These are phyloP conservation scores for Drosophila carrolli DNA, from an alignment of 1,140 invertebrate species.

Conservation along the genomic window DNA sequence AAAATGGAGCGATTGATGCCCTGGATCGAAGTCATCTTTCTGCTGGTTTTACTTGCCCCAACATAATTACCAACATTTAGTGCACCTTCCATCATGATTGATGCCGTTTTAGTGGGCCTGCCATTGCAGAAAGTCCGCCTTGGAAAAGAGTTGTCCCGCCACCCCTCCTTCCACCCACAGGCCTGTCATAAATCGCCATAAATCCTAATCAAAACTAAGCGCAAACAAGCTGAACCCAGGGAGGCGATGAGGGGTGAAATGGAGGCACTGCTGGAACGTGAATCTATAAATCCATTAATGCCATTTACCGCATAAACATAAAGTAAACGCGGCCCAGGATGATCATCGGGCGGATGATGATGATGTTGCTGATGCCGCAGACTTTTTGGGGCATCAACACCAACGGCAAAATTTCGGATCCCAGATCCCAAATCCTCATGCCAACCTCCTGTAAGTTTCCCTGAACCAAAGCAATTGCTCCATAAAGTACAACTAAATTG, in stretches of 20 bases:
- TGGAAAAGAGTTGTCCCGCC: not conserved
- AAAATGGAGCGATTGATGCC: not conserved
- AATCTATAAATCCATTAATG: conserved; percentile 82
- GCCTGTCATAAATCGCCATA: conserved; percentile 67
- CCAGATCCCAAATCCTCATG: conserved; percentile 4
- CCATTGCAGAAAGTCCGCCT: conserved; percentile 7
- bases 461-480: conserved; percentile 71
- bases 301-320: conserved; percentile 82
- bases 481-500: conserved; percentile 84
- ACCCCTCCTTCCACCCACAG: conserved; percentile 5
- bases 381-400: conserved; percentile 55
- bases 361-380: conserved; percentile 19
- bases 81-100: conserved; percentile 17
- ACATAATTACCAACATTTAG: conserved; percentile 19
- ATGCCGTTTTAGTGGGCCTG: conserved; percentile 23
- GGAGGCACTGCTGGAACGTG: conserved; percentile 40
- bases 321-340: conserved; percentile 63
- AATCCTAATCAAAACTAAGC: conserved; percentile 77
- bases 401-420: conserved; percentile 33
- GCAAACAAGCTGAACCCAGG: conserved; percentile 54
- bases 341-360: conserved; percentile 6
- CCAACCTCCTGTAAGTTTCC: conserved; percentile 4
- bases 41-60: not conserved
- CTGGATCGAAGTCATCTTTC: not conserved
- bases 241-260: not conserved